Evolutionary conservation across 2,888 invertebrate species (phyloP).

Genomic region (Pilophorus perplexus): DNA sequence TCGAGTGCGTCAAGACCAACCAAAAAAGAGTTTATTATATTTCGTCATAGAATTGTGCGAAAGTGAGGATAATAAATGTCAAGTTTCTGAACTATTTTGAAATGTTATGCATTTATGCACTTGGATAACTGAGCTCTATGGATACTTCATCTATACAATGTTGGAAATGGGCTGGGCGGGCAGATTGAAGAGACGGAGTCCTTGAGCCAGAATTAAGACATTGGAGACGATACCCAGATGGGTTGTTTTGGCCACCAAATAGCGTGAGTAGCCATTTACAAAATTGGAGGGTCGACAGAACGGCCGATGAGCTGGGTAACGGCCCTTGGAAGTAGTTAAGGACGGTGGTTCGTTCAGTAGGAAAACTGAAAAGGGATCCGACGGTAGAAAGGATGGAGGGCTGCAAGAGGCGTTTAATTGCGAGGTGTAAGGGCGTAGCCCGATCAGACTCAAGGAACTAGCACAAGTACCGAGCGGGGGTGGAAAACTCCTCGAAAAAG

Average conservation of each 20-base stretch:
- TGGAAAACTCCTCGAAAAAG: too few species aligned
- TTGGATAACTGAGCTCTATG: too few species aligned
- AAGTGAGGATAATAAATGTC: too few species aligned
- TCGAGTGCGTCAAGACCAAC: too few species aligned
- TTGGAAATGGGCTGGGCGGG: too few species aligned
- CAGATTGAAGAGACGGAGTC: too few species aligned
- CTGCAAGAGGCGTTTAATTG: slow-evolving; percentile 38
- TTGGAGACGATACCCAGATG: slow-evolving; percentile 37
- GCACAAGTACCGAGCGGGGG: too few species aligned
- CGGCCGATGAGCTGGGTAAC: slow-evolving; percentile 32
- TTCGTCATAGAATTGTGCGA: too few species aligned
- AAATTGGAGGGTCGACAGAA: slow-evolving; percentile 23
- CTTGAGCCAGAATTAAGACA: slow-evolving; percentile 25
- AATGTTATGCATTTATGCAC: too few species aligned
- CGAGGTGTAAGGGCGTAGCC: slow-evolving; percentile 35
- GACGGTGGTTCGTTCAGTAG: not conserved
- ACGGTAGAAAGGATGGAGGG: not conserved
- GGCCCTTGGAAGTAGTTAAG: slow-evolving; percentile 31
- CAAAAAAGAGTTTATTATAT: too few species aligned
- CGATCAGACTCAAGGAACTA: slow-evolving; percentile 15
- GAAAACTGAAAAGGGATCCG: not conserved
- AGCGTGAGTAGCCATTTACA: slow-evolving; percentile 33
- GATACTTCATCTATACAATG: too few species aligned
- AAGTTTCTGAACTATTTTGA: too few species aligned
- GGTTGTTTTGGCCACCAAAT: slow-evolving; percentile 38